These are phyloP conservation scores for Troides oblongomaculatus DNA, from an alignment of 2,888 invertebrate species.

Conservation along the genomic window DNA sequence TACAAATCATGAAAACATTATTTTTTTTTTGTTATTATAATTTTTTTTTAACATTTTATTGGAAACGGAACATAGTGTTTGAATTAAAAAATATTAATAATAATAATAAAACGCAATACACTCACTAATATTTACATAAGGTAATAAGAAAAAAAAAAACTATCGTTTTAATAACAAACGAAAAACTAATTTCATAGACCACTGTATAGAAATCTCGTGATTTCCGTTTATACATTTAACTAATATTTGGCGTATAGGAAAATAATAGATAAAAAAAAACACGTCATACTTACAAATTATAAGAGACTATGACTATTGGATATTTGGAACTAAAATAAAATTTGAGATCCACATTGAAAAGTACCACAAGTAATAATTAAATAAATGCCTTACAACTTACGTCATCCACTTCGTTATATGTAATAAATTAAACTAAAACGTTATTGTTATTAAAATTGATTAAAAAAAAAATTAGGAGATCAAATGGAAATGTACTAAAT, in stretches of 20 bases:
- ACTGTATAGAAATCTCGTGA: conserved; percentile 27
- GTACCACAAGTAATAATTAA: conserved; percentile 45
- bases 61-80: conserved; percentile 53
- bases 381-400: conserved; percentile 47
- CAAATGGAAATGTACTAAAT: conserved; percentile 71
- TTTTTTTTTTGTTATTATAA: conserved; percentile 33
- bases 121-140: conserved; percentile 48
- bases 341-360: conserved; percentile 67
- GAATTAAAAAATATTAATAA: conserved; percentile 41
- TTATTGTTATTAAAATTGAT: conserved; percentile 59
- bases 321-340: conserved; percentile 75
- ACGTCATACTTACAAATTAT: conserved; percentile 46
- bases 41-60: conserved; percentile 48
- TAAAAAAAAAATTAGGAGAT: conserved; percentile 71
- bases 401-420: conserved; percentile 38
- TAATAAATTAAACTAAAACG: conserved; percentile 68
- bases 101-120: conserved; percentile 44
- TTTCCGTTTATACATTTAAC: conserved; percentile 51
- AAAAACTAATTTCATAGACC: conserved; percentile 33
- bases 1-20: conserved; percentile 50
- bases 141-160: conserved; percentile 32
- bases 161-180: conserved; percentile 40
- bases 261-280: conserved; percentile 48
- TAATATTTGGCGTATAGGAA: conserved; percentile 75
- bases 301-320: conserved; percentile 67